Conservation (phyloP, 2,888 invertebrate species). For the Callyntrura guangdongensis region DNA sequence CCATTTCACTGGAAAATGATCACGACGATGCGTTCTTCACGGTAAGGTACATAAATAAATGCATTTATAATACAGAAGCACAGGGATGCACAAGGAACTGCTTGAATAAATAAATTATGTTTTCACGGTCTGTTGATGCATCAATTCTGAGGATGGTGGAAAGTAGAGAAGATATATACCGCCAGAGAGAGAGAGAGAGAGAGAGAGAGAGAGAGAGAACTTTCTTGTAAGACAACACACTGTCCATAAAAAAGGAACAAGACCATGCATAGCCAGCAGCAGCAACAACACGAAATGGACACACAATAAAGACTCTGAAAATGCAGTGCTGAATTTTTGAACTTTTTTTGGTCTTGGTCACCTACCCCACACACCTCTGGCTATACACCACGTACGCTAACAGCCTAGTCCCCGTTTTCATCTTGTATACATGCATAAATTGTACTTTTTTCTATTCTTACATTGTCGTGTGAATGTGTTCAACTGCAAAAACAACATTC, state of each 20-base stretch:
- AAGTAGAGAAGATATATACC: slow-evolving; percentile 20
- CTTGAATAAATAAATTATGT: slow-evolving; percentile 72
- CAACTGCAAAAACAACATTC: neutral
- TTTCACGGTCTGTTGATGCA: slow-evolving; percentile 73
- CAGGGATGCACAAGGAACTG: slow-evolving; percentile 6
- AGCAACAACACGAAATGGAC: neutral
- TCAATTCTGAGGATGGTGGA: slow-evolving; percentile 40
- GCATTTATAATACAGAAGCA: slow-evolving; percentile 45
- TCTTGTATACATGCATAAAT: neutral
- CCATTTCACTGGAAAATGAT: slow-evolving; percentile 68
- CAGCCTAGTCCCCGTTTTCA: neutral
- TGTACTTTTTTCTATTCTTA: neutral
- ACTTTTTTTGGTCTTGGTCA: slow-evolving; percentile 17
- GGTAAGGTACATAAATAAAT: slow-evolving; percentile 29
- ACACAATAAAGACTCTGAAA: slow-evolving; percentile 1
- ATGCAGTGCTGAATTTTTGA: neutral
- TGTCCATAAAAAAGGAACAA: neutral
- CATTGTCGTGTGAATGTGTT: neutral
- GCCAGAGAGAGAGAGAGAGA: slow-evolving; percentile 15
- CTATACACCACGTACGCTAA: neutral
- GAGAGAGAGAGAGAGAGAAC: slow-evolving; percentile 7
- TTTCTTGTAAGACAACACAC: neutral
- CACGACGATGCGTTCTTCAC: neutral
- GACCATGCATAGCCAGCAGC: neutral
- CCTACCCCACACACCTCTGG: neutral